Conservation (phyloP, 2,888 invertebrate genomes). For the Nymphalis c-album region DNA sequence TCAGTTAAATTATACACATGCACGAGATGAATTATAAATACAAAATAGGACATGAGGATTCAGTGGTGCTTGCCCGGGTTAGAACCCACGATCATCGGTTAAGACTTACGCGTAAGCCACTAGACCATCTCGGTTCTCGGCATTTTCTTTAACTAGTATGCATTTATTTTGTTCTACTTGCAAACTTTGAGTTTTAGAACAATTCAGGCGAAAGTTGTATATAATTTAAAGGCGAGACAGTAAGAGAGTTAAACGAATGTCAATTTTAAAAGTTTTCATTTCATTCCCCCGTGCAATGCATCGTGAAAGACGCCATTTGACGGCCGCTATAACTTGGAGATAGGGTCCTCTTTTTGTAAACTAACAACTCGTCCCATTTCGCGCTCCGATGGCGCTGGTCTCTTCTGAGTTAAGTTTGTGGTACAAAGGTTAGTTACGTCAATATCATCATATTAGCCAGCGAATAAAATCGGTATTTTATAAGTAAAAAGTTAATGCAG, state of each 20-base stretch:
- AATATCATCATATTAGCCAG: background rate
- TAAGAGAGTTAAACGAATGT: background rate
- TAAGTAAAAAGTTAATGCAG: too few species aligned
- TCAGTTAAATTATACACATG: too few species aligned
- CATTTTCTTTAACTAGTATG: too few species aligned
- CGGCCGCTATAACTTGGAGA: slow-evolving; percentile 32
- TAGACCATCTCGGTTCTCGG: too few species aligned
- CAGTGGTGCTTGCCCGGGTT: too few species aligned
- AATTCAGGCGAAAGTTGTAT: background rate
- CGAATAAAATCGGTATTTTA: too few species aligned
- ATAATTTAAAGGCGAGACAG: background rate
- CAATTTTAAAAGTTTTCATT: slow-evolving; percentile 37
- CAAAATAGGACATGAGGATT: too few species aligned
- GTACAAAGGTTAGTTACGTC: slow-evolving; percentile 39
- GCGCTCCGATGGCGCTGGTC: slow-evolving; percentile 49
- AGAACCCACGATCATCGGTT: too few species aligned
- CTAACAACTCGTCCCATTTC: slow-evolving; percentile 65
- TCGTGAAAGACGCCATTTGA: slow-evolving; percentile 37
- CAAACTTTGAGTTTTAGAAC: too few species aligned
- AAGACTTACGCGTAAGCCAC: too few species aligned
- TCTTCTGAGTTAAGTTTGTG: slow-evolving; percentile 35
- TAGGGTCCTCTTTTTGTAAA: slow-evolving; percentile 37
- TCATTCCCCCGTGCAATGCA: slow-evolving; percentile 32
- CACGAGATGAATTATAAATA: too few species aligned
- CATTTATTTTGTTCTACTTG: too few species aligned